Conservation (phyloP, 2,797 vertebrate species). For the Sphaeramia orbicularis region DNA sequence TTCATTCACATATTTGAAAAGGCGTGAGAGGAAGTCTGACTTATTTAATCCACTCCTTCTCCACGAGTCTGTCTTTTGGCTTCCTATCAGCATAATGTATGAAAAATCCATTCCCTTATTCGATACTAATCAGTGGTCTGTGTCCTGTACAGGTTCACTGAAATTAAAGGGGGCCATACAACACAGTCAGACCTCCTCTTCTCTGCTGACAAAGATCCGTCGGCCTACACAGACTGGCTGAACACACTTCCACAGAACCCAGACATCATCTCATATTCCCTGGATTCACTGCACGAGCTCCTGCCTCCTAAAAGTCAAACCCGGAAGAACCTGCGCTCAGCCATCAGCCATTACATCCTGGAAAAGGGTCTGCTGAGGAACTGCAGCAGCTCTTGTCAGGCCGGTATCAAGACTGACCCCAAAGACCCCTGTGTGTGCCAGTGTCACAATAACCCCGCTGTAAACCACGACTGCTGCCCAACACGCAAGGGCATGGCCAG, state of each 20-base stretch:
- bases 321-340: slow-evolving; percentile 80
- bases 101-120: no score
- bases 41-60: no score
- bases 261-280: slow-evolving; percentile 84
- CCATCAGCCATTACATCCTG: slow-evolving; percentile 88
- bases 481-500: slow-evolving; percentile 81
- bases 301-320: slow-evolving; percentile 37
- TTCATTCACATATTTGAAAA: no score
- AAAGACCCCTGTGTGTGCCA: slow-evolving; percentile 81
- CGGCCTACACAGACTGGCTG: slow-evolving; percentile 88
- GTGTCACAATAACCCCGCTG: slow-evolving; percentile 71
- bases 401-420: slow-evolving; percentile 68
- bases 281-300: slow-evolving; percentile 86
- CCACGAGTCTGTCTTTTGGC: no score
- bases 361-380: slow-evolving; percentile 85
- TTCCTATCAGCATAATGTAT: no score
- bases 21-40: no score
- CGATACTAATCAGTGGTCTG: no score
- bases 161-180: slow-evolving; percentile 81
- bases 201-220: slow-evolving; percentile 75
- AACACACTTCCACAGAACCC: slow-evolving; percentile 76
- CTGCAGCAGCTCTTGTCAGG: slow-evolving; percentile 83
- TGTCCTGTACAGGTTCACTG: slow-evolving; percentile 76
- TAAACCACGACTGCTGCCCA: slow-evolving; percentile 87
- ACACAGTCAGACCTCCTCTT: slow-evolving; percentile 87